Evolutionary conservation across 2,797 vertebrate species (phyloP).

Genomic region (Melopsittacus undulatus): DNA sequence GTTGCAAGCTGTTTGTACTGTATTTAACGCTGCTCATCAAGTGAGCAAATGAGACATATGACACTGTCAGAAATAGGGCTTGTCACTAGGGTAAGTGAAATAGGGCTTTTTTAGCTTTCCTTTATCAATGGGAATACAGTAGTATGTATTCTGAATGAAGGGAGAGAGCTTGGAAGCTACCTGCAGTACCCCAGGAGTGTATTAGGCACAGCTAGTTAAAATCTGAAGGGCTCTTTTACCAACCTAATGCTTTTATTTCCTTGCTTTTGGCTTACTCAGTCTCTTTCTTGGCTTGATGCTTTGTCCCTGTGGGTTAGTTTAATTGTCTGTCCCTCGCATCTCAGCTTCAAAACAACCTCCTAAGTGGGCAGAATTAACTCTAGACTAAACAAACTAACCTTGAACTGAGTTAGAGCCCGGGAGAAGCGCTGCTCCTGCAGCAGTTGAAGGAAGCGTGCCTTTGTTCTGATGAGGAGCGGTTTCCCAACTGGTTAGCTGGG

Average conservation of each 20-base stretch:
- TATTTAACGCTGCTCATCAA: background rate
- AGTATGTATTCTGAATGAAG: background rate
- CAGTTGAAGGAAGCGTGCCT: background rate
- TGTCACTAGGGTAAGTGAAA: background rate
- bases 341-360: background rate
- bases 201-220: background rate
- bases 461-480: background rate
- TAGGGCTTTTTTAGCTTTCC: background rate
- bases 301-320: background rate
- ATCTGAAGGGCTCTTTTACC: background rate
- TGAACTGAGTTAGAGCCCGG: background rate
- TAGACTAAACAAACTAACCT: constrained; percentile 30
- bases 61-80: background rate
- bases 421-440: background rate
- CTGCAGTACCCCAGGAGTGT: background rate
- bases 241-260: background rate
- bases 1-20: background rate
- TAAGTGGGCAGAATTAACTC: constrained; percentile 19
- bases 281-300: background rate
- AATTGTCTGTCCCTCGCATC: background rate
- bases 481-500: background rate
- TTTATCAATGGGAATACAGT: background rate
- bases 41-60: background rate
- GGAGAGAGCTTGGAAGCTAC: background rate
- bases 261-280: background rate